Base-by-base conservation (phyloP, 2,113 vertebrate species). In the Leuciscus idus region DNA sequence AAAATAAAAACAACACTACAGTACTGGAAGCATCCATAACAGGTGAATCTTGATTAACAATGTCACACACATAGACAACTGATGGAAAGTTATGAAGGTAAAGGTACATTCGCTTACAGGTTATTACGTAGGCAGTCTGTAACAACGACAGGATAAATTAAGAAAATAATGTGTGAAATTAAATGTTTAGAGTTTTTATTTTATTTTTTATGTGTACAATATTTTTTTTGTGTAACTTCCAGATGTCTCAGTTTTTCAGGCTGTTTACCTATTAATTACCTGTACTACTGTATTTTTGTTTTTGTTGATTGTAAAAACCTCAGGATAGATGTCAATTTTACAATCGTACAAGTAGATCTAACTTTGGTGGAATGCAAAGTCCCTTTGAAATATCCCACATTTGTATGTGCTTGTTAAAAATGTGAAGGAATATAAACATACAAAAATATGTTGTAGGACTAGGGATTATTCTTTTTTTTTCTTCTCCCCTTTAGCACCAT, bases 261-360 rank as follows among this genome's bases (percentile, higher is more conserved):
- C 68, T 80, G 55, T 46, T 77, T 55, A 61, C 50, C 52, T 84
- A 23, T 73, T 79, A 39, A 12, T 68, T 52, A 33, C 23, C 50
- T 84, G 23, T 75, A 84, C 87, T 86, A 86, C 85, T 89, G 83
- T 91, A 83, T 86, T 81, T 77, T 73, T 85, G 89, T 89, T 86
- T 87, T 90, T 6, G 90, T 87, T 91, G 81, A 88, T 89, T 93
- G 92, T 87, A 84, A 93, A 93, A 92, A 91, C 92, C 94, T 95
- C 94, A 95, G 94, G 95, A 94, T 94, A 91, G 92, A 92, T 90
- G 87, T 91, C 86, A 92, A 90, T 68, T 88, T 87, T 66, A 52
- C 62, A n/a, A 36, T 57, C 6, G 0, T 50, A 82, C 2, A 21
- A 50, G 30, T 81, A 52, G 59, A 81, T 61, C 1, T 77, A 72